phyloP scores from a whole-genome alignment of 2,888 invertebrate genomes.

The Leucophora obtusa region DNA sequence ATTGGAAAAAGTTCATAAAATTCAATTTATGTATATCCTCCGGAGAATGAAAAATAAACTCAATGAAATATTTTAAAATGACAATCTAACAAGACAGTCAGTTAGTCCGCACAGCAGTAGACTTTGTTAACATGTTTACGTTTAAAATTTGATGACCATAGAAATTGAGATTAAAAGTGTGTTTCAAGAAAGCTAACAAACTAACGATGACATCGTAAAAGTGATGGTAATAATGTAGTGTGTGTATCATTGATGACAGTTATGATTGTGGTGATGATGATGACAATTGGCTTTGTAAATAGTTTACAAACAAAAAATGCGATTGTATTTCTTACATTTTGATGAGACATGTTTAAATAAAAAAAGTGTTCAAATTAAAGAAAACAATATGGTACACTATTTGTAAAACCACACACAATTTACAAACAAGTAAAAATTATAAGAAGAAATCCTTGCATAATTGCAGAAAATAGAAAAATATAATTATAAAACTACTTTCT shows the following conservation, averaged over 20 bases:
- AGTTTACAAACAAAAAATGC: conserved; percentile 42
- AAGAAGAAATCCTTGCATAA: conserved; percentile 70
- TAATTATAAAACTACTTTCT: conserved; percentile 69
- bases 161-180: conserved; percentile 52
- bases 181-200: conserved; percentile 17
- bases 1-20: no score
- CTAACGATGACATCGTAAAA: neutral
- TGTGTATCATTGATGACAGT: conserved; percentile 55
- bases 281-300: conserved; percentile 30
- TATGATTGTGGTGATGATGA: conserved; percentile 47
- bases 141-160: conserved; percentile 56
- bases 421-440: conserved; percentile 25
- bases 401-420: neutral
- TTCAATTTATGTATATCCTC: conserved; percentile 41
- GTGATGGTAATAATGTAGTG: conserved; percentile 36
- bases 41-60: conserved; percentile 59
- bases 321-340: conserved; percentile 43
- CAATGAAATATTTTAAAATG: conserved; percentile 55
- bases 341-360: conserved; percentile 35
- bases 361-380: conserved; percentile 51
- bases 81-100: conserved; percentile 57
- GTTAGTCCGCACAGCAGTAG: conserved; percentile 48
- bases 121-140: conserved; percentile 52
- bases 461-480: conserved; percentile 58
- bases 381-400: neutral